Conservation (phyloP, 2,797 vertebrate genomes). For the Hydrophis major region DNA sequence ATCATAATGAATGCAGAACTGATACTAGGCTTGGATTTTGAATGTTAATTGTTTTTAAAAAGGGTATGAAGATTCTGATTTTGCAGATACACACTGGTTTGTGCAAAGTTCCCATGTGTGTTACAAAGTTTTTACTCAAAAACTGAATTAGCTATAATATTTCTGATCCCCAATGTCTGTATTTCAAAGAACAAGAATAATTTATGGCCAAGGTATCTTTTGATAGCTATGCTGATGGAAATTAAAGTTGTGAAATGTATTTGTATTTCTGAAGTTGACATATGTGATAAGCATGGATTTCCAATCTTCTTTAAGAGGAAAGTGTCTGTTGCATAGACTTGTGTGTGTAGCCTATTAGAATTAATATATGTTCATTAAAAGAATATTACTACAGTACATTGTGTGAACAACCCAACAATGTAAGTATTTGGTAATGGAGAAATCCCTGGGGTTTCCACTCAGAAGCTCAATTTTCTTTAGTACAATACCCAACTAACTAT, state of each 20-base stretch:
- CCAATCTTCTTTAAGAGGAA: slow-evolving; percentile 26
- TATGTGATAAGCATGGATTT: slow-evolving; percentile 26
- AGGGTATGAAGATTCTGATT: not conserved
- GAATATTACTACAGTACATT: not conserved
- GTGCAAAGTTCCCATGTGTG: slow-evolving; percentile 38
- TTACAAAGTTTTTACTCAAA: slow-evolving; percentile 24
- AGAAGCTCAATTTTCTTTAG: not conserved
- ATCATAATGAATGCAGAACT: not conserved
- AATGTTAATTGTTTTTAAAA: not conserved
- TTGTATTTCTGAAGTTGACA: slow-evolving; percentile 54
- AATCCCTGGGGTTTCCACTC: not conserved
- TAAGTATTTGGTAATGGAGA: not conserved
- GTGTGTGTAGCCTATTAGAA: not conserved
- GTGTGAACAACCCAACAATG: not conserved
- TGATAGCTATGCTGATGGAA: slow-evolving; percentile 57
- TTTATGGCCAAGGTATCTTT: slow-evolving; percentile 50
- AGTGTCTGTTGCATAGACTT: not conserved
- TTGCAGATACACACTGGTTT: slow-evolving; percentile 36
- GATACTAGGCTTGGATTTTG: not conserved
- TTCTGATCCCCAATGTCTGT: slow-evolving; percentile 34
- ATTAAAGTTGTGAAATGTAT: slow-evolving; percentile 34
- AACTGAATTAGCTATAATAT: slow-evolving; percentile 9
- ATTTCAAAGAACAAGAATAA: slow-evolving; percentile 46
- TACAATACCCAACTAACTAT: not conserved
- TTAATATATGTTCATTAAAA: not conserved